Percentiles rank a stretch among this genome's conserved stretches.
These are phyloP conservation scores for Strix uralensis DNA, from an alignment of 2,113 vertebrate species.

Conservation along the genomic window DNA sequence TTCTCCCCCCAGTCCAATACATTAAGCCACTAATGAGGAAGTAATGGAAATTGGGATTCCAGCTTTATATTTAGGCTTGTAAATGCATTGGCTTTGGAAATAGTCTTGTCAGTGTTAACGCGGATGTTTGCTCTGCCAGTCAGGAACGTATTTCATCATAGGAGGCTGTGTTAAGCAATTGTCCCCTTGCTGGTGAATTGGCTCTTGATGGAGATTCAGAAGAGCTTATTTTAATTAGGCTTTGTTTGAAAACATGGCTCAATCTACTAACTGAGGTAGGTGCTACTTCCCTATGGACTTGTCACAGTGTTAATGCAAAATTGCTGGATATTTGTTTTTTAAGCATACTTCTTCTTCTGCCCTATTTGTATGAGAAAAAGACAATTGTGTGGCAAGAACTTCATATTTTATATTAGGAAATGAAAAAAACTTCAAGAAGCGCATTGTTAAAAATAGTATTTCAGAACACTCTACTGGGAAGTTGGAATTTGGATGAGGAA, in stretches of 20 bases:
- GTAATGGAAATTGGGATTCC: neutral
- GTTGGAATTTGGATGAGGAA: neutral
- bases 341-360: neutral
- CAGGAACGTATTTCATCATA: neutral
- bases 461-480: neutral
- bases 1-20: neutral
- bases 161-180: slow-evolving; percentile 7
- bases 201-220: slow-evolving; percentile 11
- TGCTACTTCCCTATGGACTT: neutral
- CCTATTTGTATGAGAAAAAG: neutral
- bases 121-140: neutral
- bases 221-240: slow-evolving; percentile 53
- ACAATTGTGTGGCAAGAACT: neutral
- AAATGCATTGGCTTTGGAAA: neutral
- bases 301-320: neutral
- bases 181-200: slow-evolving; percentile 33
- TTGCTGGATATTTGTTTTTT: neutral
- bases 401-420: neutral
- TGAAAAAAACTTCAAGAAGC: neutral
- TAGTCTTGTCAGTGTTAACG: neutral
- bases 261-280: slow-evolving; percentile 17
- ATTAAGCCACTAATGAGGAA: slow-evolving; percentile 20
- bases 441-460: neutral
- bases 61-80: neutral
- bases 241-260: slow-evolving; percentile 52